Evolutionary conservation across 2,113 vertebrate species (phyloP).

Genomic region (Mastomys coucha): DNA sequence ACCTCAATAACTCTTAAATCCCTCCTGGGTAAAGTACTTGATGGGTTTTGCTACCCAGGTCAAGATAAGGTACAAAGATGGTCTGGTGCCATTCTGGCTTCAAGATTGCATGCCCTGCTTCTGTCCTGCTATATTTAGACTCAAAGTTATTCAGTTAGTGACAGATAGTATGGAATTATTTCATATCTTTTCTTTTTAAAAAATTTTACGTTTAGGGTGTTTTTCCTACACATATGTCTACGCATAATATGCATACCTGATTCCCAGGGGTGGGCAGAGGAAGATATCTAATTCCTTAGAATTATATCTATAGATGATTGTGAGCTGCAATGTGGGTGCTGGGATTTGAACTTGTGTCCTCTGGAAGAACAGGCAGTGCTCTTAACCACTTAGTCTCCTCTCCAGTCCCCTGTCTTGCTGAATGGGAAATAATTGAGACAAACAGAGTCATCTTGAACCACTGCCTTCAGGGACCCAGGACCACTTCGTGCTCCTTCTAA

Average conservation of each 20-base stretch:
- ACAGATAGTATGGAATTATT: not conserved
- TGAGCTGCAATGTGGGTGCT: not conserved
- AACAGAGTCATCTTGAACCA: not conserved
- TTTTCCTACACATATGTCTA: not conserved
- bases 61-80: not conserved
- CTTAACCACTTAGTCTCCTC: not conserved
- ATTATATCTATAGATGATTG: not conserved
- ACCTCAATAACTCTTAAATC: fast-evolving
- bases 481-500: not conserved
- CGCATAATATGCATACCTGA: not conserved
- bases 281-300: not conserved
- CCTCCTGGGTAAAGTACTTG: not conserved
- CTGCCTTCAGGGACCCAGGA: fast-evolving
- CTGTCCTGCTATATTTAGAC: not conserved
- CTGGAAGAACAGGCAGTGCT: not conserved
- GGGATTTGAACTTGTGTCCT: not conserved
- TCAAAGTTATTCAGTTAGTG: not conserved
- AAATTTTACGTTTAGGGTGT: not conserved
- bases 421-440: not conserved
- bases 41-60: not conserved
- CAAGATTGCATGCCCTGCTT: not conserved
- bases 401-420: not conserved
- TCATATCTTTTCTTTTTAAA: not conserved
- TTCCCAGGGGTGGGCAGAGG: not conserved
- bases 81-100: too few relatives aligned